phyloP scores from a whole-genome alignment of 2,113 vertebrate species.

The Amazona vittata region DNA sequence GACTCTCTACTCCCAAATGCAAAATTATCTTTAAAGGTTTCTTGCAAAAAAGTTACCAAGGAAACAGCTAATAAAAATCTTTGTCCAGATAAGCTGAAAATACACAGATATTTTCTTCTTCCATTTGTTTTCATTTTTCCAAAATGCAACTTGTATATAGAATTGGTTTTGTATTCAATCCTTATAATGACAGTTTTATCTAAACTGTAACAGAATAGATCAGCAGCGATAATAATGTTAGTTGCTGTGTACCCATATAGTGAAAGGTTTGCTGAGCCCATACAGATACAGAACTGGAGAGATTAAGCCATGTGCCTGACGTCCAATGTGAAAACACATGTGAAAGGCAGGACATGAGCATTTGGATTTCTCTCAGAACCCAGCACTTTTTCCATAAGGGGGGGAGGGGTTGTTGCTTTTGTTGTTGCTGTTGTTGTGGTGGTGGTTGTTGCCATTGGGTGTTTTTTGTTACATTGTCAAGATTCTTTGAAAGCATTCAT shows the following conservation, averaged over 20 bases:
- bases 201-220: not conserved
- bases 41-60: not conserved
- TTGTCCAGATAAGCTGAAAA: slow-evolving; percentile 37
- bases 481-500: not conserved
- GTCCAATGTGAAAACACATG: not conserved
- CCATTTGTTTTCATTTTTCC: not conserved
- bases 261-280: not conserved
- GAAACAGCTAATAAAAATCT: slow-evolving; percentile 4
- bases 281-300: not conserved
- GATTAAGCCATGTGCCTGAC: not conserved
- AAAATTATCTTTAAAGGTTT: slow-evolving; percentile 42
- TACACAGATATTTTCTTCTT: not conserved
- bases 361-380: not conserved
- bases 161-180: not conserved
- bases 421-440: not conserved
- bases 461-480: not conserved
- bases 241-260: not conserved
- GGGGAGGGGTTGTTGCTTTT: not conserved
- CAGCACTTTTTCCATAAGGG: not conserved
- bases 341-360: not conserved
- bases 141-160: not conserved
- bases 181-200: not conserved
- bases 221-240: not conserved
- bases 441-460: not conserved
- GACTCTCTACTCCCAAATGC: not conserved